Conservation (phyloP, 2,888 invertebrate genomes). For the Neoaliturus tenellus region DNA sequence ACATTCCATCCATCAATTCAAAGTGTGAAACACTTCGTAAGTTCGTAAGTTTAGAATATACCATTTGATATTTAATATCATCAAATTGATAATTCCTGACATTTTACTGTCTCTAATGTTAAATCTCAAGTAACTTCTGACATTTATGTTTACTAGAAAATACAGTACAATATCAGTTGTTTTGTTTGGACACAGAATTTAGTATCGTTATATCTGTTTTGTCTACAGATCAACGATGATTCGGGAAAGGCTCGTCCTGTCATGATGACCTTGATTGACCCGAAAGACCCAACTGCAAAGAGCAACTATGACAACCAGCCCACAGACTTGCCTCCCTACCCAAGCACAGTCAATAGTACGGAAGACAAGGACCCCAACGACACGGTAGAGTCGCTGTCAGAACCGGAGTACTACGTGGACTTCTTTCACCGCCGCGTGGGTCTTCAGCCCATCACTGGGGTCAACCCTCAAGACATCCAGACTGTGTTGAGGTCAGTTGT, state of each 20-base stretch:
- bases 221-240: constrained; percentile 81
- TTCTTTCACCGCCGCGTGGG: constrained; percentile 49
- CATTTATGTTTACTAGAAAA: too few species aligned
- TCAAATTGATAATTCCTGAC: too few species aligned
- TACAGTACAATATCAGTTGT: too few species aligned
- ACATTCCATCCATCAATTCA: too few species aligned
- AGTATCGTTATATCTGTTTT: too few species aligned
- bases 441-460: constrained; percentile 67
- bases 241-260: constrained; percentile 89
- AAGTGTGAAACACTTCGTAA: too few species aligned
- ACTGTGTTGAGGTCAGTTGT: constrained; percentile 73
- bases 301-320: not conserved
- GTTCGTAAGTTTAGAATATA: too few species aligned
- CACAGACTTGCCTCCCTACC: not conserved
- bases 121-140: too few species aligned
- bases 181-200: too few species aligned
- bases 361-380: constrained; percentile 46
- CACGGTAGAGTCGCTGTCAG: constrained; percentile 12
- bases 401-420: constrained; percentile 32
- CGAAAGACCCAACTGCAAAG: not conserved
- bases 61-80: too few species aligned
- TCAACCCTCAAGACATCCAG: constrained; percentile 70
- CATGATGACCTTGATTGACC: constrained; percentile 75
- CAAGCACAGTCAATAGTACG: not conserved
- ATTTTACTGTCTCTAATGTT: too few species aligned